Evolutionary conservation across 2,113 vertebrate species (phyloP).

Genomic region (Hymenochirus boettgeri): DNA sequence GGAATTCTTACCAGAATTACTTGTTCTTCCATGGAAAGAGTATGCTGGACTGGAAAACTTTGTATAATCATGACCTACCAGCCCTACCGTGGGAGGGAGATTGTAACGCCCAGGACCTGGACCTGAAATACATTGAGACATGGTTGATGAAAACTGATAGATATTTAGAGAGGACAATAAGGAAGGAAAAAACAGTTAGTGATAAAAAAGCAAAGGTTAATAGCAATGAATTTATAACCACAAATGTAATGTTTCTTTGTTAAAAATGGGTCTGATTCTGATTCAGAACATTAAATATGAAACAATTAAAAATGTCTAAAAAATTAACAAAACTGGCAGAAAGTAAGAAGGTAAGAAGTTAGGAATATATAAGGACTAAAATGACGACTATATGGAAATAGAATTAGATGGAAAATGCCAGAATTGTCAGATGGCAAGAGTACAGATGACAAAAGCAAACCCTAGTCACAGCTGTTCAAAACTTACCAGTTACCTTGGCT

Average conservation of each 20-base stretch:
- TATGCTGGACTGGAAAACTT: constrained; percentile 65
- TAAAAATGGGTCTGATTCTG: too few relatives aligned
- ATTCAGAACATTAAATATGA: too few relatives aligned
- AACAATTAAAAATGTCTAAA: too few relatives aligned
- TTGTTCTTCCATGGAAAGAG: constrained; percentile 62
- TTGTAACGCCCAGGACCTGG: constrained; percentile 68
- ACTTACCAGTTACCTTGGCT: constrained; percentile 44
- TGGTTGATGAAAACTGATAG: not conserved
- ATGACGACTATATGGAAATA: too few relatives aligned
- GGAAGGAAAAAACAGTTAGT: too few relatives aligned
- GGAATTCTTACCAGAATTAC: constrained; percentile 57
- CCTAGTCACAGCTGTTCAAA: not conserved
- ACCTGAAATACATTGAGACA: too few relatives aligned
- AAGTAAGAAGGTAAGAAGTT: too few relatives aligned
- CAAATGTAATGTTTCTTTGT: too few relatives aligned
- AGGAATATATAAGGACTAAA: too few relatives aligned
- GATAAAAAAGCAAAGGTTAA: too few relatives aligned
- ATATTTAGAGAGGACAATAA: not conserved
- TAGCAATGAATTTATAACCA: too few relatives aligned
- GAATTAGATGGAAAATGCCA: too few relatives aligned
- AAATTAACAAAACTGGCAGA: not conserved
- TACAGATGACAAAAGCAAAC: not conserved
- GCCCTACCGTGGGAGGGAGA: constrained; percentile 70
- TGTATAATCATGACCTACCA: constrained; percentile 70
- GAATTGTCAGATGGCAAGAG: not conserved